These are phyloP conservation scores for Gymnorhina tibicen DNA, from an alignment of 2,113 vertebrate species.

Conservation along the genomic window DNA sequence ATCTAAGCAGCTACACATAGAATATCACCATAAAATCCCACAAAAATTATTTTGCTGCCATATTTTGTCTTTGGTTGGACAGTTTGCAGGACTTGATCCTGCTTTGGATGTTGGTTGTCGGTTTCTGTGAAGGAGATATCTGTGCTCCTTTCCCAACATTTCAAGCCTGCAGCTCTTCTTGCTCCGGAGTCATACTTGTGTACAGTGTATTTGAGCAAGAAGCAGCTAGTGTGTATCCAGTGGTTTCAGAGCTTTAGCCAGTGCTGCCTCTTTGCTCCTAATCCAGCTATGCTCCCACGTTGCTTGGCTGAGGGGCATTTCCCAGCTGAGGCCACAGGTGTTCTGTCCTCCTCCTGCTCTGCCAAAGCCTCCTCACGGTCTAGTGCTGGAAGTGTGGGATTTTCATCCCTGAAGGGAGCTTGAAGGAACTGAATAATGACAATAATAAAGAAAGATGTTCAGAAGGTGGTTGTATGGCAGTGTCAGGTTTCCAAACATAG, in stretches of 20 bases:
- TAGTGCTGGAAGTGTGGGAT: fast-evolving
- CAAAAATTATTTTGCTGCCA: neutral
- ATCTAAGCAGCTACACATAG: neutral
- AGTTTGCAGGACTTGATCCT: neutral
- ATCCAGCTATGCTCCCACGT: neutral
- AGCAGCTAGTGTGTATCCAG: neutral
- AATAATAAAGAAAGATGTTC: neutral
- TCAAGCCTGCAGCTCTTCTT: neutral
- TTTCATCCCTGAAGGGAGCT: neutral
- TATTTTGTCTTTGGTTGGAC: neutral
- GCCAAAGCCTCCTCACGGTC: neutral
- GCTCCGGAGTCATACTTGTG: neutral
- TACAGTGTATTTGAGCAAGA: neutral
- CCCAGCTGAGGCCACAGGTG: neutral
- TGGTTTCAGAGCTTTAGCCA: neutral
- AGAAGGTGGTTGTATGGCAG: neutral
- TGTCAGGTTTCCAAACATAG: neutral
- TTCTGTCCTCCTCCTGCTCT: neutral
- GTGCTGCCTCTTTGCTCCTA: neutral
- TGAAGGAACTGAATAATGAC: neutral
- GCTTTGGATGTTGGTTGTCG: neutral
- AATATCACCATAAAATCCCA: neutral
- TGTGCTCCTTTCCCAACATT: neutral
- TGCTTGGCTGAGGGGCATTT: neutral
- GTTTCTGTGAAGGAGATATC: neutral